A percentile compares a stretch with the other conserved stretches of the same genome.
phyloP scores from a whole-genome alignment of 2,113 vertebrate genomes.

The Trochalopteron elliotii region DNA sequence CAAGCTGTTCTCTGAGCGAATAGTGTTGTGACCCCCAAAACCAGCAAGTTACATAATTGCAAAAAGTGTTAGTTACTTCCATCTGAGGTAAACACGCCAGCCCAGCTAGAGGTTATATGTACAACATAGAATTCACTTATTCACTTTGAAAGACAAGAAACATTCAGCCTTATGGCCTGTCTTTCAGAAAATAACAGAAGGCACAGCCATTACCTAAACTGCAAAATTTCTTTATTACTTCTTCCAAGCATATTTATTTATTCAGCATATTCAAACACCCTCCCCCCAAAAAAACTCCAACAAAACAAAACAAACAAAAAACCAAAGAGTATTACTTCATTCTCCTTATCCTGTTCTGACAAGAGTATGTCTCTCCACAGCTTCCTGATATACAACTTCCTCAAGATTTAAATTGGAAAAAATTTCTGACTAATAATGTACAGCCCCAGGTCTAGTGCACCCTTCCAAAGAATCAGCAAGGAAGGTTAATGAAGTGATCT shows the following conservation, averaged over 20 bases:
- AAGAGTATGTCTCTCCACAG: background rate
- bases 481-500: constrained; percentile 39
- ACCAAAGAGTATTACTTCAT: background rate
- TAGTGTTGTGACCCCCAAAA: background rate
- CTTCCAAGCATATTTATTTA: background rate
- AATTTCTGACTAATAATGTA: constrained; percentile 24
- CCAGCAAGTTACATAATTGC: background rate
- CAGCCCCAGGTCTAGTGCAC: background rate
- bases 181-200: background rate
- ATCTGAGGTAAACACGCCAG: background rate
- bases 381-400: background rate
- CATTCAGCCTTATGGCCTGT: background rate
- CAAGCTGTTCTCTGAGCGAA: background rate
- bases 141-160: background rate
- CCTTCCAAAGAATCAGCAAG: background rate
- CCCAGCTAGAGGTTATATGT: background rate
- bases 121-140: background rate
- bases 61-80: background rate
- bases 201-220: background rate
- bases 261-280: background rate
- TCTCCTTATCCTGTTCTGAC: background rate
- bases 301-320: background rate
- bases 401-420: constrained; percentile 43
- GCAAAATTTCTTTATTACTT: background rate
- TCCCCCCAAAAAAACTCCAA: too few relatives aligned